Percentiles rank a stretch among this genome's conserved stretches.
phyloP scores from a whole-genome alignment of 2,797 vertebrate species.

The Hemitrygon akajei region DNA sequence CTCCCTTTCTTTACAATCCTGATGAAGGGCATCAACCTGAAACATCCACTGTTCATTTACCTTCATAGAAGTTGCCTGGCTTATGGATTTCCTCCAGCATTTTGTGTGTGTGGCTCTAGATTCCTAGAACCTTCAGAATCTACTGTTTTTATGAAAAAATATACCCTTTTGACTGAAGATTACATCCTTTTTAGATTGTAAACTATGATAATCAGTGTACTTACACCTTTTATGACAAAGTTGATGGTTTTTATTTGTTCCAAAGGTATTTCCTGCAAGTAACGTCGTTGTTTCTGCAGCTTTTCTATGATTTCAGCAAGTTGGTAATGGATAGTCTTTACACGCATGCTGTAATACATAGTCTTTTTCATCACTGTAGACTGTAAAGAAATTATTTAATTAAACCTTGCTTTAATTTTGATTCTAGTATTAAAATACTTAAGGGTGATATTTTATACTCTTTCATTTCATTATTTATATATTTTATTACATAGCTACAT shows the following conservation, averaged over 20 bases:
- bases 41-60: no score
- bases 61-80: no score
- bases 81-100: no score
- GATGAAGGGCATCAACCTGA: no score
- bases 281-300: conserved; percentile 61
- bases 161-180: neutral
- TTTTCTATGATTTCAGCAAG: conserved; percentile 59
- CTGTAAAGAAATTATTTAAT: conserved; percentile 51
- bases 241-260: conserved; percentile 64
- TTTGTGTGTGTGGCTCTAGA: no score
- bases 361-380: conserved; percentile 77
- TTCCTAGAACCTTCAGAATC: no score
- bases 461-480: neutral
- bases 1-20: no score
- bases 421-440: neutral
- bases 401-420: neutral
- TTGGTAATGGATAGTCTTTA: conserved; percentile 61
- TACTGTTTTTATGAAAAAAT: neutral
- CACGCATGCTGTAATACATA: conserved; percentile 85
- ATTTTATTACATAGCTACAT: neutral
- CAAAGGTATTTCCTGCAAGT: conserved; percentile 60
- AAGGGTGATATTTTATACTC: neutral
- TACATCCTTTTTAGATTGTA: neutral
- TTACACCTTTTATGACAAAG: conserved; percentile 67
- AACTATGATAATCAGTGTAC: conserved; percentile 40